These are phyloP conservation scores for Amblyraja radiata DNA, from an alignment of 2,797 vertebrate genomes.

Conservation along the genomic window DNA sequence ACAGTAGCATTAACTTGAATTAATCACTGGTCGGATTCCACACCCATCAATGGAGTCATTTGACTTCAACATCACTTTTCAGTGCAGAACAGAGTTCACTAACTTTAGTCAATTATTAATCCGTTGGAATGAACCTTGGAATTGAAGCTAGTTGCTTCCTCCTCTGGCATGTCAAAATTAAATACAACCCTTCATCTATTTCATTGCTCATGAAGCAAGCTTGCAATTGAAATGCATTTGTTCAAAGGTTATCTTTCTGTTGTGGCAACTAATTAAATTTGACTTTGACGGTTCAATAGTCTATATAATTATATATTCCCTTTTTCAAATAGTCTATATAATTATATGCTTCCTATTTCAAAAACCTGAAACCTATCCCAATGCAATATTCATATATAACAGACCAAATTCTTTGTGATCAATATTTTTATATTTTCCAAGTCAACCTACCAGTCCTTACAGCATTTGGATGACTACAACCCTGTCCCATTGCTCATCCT, in stretches of 20 bases:
- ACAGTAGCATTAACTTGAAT: too few relatives aligned
- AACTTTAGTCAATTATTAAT: constrained; percentile 31
- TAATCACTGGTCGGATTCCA: neutral
- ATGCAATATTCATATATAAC: neutral
- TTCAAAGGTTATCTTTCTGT: constrained; percentile 1
- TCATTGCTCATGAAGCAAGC: neutral
- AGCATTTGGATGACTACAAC: neutral
- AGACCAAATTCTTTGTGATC: neutral
- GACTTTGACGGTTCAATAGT: neutral
- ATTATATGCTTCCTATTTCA: neutral
- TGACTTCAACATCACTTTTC: neutral
- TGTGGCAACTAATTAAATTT: neutral
- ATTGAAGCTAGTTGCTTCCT: neutral
- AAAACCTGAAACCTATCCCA: neutral
- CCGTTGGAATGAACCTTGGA: neutral
- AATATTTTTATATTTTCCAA: neutral
- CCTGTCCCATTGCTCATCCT: neutral
- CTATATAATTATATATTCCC: neutral
- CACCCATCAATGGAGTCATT: neutral
- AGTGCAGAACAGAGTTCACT: neutral
- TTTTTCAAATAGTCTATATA: neutral
- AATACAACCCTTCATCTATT: neutral
- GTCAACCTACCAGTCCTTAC: neutral
- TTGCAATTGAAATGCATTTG: constrained; percentile 8
- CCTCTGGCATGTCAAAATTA: neutral